Percentiles rank a stretch among this genome's conserved stretches.
Conservation (phyloP, 2,888 invertebrate genomes). For the Drymonia ruficornis region DNA sequence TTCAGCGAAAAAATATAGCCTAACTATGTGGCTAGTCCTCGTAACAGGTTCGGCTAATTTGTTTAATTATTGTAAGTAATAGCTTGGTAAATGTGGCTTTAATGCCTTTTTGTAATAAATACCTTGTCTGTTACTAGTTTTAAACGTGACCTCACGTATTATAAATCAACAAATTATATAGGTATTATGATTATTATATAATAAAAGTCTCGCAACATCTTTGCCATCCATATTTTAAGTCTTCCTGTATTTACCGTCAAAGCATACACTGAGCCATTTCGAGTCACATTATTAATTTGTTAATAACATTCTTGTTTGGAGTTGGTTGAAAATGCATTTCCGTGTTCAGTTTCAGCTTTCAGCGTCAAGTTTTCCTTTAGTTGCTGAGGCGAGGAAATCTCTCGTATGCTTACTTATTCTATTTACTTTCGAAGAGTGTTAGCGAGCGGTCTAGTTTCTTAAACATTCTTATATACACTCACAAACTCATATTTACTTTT, state of each 20-base stretch:
- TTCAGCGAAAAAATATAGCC: conserved; percentile 9
- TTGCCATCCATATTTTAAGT: too few species aligned
- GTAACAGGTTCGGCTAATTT: background rate
- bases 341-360: conserved; percentile 49
- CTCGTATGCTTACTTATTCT: conserved; percentile 47
- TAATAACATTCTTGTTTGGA: conserved; percentile 42
- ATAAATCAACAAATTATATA: too few species aligned
- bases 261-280: background rate
- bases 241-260: background rate
- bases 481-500: background rate
- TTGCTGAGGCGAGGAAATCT: conserved; percentile 43
- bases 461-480: conserved; percentile 28
- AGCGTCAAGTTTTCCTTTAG: conserved; percentile 49
- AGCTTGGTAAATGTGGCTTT: too few species aligned
- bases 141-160: too few species aligned
- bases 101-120: too few species aligned
- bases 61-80: background rate
- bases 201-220: too few species aligned
- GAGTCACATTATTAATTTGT: conserved; percentile 40
- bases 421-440: conserved; percentile 41
- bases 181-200: too few species aligned
- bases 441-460: conserved; percentile 38
- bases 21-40: conserved; percentile 2
- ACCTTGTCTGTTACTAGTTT: too few species aligned
- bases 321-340: conserved; percentile 45